Percentiles rank a stretch among this genome's conserved stretches.
Evolutionary conservation across 2,113 vertebrate genomes (phyloP).

Genomic region (Phylloscopus trochilus): DNA sequence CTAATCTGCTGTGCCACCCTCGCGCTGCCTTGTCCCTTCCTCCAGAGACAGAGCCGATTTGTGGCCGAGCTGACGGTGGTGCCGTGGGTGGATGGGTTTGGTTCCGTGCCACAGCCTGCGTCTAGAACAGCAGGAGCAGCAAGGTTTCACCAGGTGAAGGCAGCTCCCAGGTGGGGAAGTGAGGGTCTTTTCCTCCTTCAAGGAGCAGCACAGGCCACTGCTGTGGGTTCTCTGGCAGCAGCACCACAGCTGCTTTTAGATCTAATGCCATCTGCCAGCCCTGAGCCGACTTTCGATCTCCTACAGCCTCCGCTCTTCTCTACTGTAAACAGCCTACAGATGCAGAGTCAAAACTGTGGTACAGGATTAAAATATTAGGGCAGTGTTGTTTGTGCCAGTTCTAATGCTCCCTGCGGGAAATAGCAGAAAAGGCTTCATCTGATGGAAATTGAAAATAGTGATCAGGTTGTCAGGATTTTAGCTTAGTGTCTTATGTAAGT

Average conservation of each 20-base stretch:
- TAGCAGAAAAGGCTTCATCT: background rate
- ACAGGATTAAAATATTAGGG: slow-evolving; percentile 13
- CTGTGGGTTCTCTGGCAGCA: background rate
- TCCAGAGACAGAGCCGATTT: background rate
- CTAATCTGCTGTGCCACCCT: slow-evolving; percentile 49
- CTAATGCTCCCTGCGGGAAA: slow-evolving; percentile 2
- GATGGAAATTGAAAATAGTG: slow-evolving; percentile 9
- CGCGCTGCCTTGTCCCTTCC: background rate
- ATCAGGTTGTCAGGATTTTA: slow-evolving; percentile 32
- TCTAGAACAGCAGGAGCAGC: background rate
- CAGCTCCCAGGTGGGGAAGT: background rate
- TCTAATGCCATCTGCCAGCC: slow-evolving; percentile 10
- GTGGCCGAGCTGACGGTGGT: accelerated
- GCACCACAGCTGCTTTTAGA: slow-evolving; percentile 9
- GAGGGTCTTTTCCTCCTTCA: background rate
- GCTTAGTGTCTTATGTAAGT: slow-evolving; percentile 38
- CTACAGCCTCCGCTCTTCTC: background rate
- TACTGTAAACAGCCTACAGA: background rate
- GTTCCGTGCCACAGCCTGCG: background rate
- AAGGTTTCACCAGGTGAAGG: background rate
- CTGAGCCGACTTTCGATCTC: background rate
- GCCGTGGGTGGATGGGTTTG: background rate
- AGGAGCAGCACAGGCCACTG: background rate
- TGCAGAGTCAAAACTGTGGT: background rate
- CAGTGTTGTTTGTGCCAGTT: slow-evolving; percentile 4